Conservation (phyloP, 2,888 invertebrate genomes). For the Euplexia lucipara region DNA sequence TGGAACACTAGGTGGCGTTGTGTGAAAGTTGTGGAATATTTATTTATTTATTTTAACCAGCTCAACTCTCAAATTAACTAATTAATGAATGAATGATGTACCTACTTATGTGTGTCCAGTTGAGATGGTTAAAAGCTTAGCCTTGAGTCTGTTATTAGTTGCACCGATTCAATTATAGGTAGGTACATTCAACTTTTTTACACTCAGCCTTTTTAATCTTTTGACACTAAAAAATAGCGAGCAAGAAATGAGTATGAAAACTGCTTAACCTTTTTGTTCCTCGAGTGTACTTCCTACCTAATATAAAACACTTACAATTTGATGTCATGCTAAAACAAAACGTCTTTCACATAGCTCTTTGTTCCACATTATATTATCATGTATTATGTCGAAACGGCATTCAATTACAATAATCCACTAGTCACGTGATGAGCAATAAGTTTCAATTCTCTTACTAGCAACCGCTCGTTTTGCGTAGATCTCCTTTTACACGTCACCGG, state of each 20-base stretch:
- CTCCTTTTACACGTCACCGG: neutral
- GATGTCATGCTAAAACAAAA: constrained; percentile 14
- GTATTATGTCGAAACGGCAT: constrained; percentile 36
- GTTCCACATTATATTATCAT: constrained; percentile 35
- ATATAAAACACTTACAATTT: neutral
- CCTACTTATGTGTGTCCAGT: neutral
- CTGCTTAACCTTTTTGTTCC: neutral
- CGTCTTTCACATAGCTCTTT: constrained; percentile 32
- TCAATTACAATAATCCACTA: constrained; percentile 55
- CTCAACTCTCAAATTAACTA: no score
- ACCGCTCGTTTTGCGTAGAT: constrained; percentile 7
- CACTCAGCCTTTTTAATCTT: neutral
- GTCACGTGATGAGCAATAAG: constrained; percentile 45
- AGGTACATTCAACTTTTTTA: no score
- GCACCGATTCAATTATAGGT: no score
- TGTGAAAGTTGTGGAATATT: no score
- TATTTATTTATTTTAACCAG: no score
- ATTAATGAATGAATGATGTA: neutral
- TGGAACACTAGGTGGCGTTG: neutral
- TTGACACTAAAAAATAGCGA: neutral
- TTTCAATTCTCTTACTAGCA: constrained; percentile 23
- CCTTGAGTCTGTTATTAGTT: neutral
- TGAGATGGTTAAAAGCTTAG: neutral
- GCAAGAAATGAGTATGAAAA: neutral
- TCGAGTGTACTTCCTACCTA: neutral